Evolutionary conservation across 2,888 invertebrate species (phyloP).

Genomic region (Agrilus mali): DNA sequence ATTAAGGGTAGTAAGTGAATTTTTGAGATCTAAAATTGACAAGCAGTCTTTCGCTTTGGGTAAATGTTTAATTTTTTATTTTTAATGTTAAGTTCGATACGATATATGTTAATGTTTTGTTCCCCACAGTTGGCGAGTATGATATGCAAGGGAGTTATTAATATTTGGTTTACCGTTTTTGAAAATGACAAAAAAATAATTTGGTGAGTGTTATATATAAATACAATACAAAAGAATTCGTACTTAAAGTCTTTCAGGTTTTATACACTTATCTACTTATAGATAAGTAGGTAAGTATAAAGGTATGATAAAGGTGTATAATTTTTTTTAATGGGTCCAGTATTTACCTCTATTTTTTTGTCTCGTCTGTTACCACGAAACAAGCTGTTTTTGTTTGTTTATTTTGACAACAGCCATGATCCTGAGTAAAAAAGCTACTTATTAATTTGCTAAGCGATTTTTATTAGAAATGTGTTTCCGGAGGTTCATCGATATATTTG

Average conservation of each 20-base stretch:
- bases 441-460: constrained; percentile 15
- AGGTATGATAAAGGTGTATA: no score
- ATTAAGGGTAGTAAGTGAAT: constrained; percentile 15
- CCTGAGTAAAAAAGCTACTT: constrained; percentile 13
- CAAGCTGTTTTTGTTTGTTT: no score
- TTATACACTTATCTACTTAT: no score
- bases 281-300: no score
- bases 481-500: constrained; percentile 54
- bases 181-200: no score
- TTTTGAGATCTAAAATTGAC: constrained; percentile 29
- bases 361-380: no score
- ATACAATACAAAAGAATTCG: no score
- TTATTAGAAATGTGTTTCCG: constrained; percentile 34
- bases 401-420: constrained; percentile 14
- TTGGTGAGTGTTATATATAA: no score
- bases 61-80: constrained; percentile 13
- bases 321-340: no score
- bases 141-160: constrained; percentile 16
- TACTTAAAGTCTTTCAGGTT: no score
- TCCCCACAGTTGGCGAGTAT: constrained; percentile 21
- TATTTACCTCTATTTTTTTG: no score
- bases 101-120: constrained; percentile 27
- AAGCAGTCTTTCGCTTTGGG: constrained; percentile 28
- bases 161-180: no score
- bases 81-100: constrained; percentile 21